Percentiles rank a stretch among this genome's conserved stretches.
Conservation (phyloP, 2,888 invertebrate species). For the Ametastegia equiseti region DNA sequence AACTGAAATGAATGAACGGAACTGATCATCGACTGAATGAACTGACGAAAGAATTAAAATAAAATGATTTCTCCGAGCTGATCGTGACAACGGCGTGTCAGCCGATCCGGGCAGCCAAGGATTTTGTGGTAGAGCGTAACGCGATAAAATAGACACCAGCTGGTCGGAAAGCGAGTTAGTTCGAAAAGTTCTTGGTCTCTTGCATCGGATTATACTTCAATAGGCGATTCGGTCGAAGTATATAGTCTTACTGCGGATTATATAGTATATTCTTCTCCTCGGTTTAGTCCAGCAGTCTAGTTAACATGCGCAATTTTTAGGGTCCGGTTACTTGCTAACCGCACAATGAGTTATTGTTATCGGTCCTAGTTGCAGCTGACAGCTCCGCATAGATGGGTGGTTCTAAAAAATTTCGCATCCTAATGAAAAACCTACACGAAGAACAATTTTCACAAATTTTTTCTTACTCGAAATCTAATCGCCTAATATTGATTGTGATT, state of each 20-base stretch:
- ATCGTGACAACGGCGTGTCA: constrained; percentile 24
- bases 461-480: no score
- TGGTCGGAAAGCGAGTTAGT: constrained; percentile 24
- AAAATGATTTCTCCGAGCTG: constrained; percentile 4
- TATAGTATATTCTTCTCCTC: neutral
- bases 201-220: neutral
- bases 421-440: no score
- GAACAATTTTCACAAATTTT: no score
- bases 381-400: no score
- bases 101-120: constrained; percentile 45
- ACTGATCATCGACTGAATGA: no score
- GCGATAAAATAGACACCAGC: constrained; percentile 44
- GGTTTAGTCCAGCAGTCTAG: constrained; percentile 19
- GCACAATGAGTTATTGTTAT: constrained; percentile 41
- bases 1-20: no score
- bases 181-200: constrained; percentile 6
- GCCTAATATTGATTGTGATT: no score
- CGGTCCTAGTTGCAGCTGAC: constrained; percentile 28
- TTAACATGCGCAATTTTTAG: constrained; percentile 43
- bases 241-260: neutral
- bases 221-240: neutral
- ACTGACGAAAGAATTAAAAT: no score
- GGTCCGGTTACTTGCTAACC: constrained; percentile 40
- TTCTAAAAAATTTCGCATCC: no score
- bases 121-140: constrained; percentile 37